Percentiles rank a stretch among this genome's conserved stretches.
Evolutionary conservation across 2,888 invertebrate genomes (phyloP).

Genomic region (Gastrophysa polygoni): DNA sequence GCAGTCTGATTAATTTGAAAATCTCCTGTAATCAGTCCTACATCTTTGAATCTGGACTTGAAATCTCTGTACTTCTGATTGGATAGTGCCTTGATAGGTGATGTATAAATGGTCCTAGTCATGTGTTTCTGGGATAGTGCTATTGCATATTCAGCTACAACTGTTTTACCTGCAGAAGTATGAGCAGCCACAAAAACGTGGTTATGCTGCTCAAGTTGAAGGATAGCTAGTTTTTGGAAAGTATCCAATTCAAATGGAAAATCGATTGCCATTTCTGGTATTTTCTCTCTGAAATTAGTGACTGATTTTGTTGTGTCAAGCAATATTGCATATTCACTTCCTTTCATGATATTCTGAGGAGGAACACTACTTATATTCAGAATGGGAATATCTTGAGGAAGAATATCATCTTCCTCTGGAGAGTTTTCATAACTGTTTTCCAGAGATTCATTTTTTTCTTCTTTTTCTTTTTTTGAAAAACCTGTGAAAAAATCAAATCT

Average conservation of each 20-base stretch:
- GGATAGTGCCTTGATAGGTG: conserved; percentile 97
- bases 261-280: conserved; percentile 83
- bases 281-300: conserved; percentile 76
- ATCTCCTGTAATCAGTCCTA: conserved; percentile 94
- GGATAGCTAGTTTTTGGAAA: conserved; percentile 97
- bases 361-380: conserved; percentile 69
- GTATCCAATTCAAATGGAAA: conserved; percentile 93
- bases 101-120: conserved; percentile 95
- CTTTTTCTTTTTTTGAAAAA: background rate
- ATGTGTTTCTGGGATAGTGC: conserved; percentile 92
- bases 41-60: conserved; percentile 88
- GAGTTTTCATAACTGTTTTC: conserved; percentile 27
- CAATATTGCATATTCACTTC: conserved; percentile 87
- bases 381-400: conserved; percentile 63
- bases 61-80: conserved; percentile 99
- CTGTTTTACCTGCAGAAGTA: conserved; percentile 98
- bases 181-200: conserved; percentile 99
- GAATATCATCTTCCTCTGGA: conserved; percentile 50
- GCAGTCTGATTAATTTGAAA: conserved; percentile 94
- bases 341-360: conserved; percentile 57
- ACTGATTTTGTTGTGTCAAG: conserved; percentile 84
- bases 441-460: background rate
- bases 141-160: conserved; percentile 99
- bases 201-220: conserved; percentile 90
- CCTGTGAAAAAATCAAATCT: conserved; percentile 5